Conservation (phyloP, 2,113 vertebrate species). For the Oplegnathus fasciatus region DNA sequence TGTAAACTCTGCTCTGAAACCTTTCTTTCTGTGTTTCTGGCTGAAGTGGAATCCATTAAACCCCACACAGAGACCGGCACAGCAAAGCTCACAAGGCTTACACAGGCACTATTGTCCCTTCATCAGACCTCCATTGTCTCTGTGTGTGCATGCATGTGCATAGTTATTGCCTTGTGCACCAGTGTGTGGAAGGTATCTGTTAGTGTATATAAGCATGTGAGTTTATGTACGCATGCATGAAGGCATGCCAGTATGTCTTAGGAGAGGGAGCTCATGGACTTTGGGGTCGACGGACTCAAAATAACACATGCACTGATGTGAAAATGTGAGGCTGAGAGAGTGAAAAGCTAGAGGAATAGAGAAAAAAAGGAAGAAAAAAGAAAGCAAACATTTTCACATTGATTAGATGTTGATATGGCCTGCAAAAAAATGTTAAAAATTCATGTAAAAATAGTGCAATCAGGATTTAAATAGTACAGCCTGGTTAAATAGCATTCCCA, state of each 20-base stretch:
- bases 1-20: slow-evolving; percentile 19
- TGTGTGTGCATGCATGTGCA: slow-evolving; percentile 56
- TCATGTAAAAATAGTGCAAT: not conserved
- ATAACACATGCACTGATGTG: slow-evolving; percentile 13
- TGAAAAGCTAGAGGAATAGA: not conserved
- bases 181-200: slow-evolving; percentile 31
- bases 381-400: not conserved
- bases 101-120: slow-evolving; percentile 66
- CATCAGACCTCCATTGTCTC: slow-evolving; percentile 66
- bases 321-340: slow-evolving; percentile 22
- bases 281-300: not conserved
- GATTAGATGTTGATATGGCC: not conserved
- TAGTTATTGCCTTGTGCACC: slow-evolving; percentile 51
- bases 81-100: slow-evolving; percentile 51
- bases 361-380: not conserved
- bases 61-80: slow-evolving; percentile 72
- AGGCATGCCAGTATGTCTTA: slow-evolving; percentile 1
- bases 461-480: not conserved
- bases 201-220: slow-evolving; percentile 37
- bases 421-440: not conserved
- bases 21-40: slow-evolving; percentile 21
- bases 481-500: not conserved
- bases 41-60: slow-evolving; percentile 51
- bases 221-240: slow-evolving; percentile 37
- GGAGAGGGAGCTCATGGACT: slow-evolving; percentile 5